phyloP scores from a whole-genome alignment of 2,113 vertebrate species.

The Gobiocypris rarus region DNA sequence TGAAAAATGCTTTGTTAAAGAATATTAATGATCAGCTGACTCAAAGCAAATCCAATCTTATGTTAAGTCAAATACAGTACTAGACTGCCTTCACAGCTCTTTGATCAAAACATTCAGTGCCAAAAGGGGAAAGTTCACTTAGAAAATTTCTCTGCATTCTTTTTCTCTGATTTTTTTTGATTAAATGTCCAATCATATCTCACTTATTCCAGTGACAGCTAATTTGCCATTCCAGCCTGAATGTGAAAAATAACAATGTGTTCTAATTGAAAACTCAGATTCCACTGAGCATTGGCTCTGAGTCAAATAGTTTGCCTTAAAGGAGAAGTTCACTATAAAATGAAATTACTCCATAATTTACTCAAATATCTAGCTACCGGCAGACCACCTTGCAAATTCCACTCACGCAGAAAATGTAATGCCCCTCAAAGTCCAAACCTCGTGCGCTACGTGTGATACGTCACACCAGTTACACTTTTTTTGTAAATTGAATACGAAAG shows the following conservation, averaged over 20 bases:
- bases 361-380: no score
- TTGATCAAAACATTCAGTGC: slow-evolving; percentile 60
- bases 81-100: slow-evolving; percentile 44
- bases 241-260: slow-evolving; percentile 4
- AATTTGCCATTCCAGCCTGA: background rate
- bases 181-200: background rate
- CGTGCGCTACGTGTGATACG: no score
- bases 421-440: no score
- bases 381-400: no score
- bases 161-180: slow-evolving; percentile 49
- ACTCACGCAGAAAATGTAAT: no score
- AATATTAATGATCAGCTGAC: slow-evolving; percentile 30
- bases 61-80: slow-evolving; percentile 51
- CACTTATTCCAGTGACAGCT: background rate
- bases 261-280: background rate
- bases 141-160: background rate
- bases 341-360: no score
- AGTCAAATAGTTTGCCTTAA: background rate
- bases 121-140: slow-evolving; percentile 61
- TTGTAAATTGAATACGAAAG: no score
- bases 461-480: no score
- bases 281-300: background rate
- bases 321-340: no score
- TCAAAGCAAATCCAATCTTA: slow-evolving; percentile 50
- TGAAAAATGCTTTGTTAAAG: background rate